Evolutionary conservation across 2,113 vertebrate genomes (phyloP).

Genomic region (Ammodytes dubius): DNA sequence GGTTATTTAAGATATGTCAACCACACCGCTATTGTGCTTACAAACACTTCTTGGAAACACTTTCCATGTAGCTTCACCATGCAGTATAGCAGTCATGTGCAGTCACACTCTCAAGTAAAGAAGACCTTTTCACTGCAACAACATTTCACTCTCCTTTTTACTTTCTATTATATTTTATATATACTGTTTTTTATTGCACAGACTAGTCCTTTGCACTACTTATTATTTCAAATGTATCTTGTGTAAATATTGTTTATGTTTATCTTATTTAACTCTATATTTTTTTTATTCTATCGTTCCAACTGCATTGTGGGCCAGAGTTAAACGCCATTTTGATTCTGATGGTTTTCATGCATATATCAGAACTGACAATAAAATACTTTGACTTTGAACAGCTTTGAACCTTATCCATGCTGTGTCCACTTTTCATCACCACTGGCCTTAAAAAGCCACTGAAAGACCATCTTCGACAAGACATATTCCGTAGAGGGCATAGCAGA

Average conservation of each 20-base stretch:
- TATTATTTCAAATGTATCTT: too few species aligned
- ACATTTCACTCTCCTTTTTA: too few species aligned
- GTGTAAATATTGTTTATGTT: too few species aligned
- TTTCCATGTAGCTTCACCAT: neutral
- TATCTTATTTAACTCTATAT: too few species aligned
- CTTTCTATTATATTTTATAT: too few species aligned
- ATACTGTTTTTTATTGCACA: too few species aligned
- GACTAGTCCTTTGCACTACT: too few species aligned
- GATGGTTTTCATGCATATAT: too few species aligned
- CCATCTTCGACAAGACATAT: constrained; percentile 24
- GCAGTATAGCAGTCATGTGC: constrained; percentile 21
- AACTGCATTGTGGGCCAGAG: too few species aligned
- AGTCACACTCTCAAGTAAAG: constrained; percentile 35
- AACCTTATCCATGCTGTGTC: constrained; percentile 46
- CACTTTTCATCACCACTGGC: constrained; percentile 27
- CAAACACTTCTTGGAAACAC: neutral
- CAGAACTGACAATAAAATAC: too few species aligned
- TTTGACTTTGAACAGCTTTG: constrained; percentile 5
- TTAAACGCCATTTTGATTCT: too few species aligned
- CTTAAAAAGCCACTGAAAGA: constrained; percentile 46
- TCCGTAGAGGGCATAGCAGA: constrained; percentile 14
- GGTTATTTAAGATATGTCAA: neutral
- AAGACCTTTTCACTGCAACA: constrained; percentile 30
- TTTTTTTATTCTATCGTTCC: too few species aligned
- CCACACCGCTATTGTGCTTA: neutral